These are phyloP conservation scores for Eupithecia centaureata DNA, from an alignment of 2,888 invertebrate species.

Conservation along the genomic window DNA sequence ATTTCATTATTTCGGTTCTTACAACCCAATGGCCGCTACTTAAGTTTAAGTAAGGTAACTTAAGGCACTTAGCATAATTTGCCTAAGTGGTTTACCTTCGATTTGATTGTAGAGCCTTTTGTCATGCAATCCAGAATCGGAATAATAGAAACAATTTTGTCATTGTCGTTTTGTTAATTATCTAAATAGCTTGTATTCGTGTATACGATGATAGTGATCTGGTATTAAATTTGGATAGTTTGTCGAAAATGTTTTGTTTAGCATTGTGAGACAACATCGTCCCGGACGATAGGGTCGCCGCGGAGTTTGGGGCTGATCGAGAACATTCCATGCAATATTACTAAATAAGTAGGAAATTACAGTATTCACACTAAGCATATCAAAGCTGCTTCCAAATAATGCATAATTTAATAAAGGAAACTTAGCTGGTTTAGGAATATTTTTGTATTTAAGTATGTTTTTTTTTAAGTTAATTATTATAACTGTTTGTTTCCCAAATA, in stretches of 20 bases:
- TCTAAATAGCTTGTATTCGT: slow-evolving; percentile 12
- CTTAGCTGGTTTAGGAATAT: too few species aligned
- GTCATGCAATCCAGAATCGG: slow-evolving; percentile 47
- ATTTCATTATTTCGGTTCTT: slow-evolving; percentile 14
- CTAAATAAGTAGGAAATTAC: too few species aligned
- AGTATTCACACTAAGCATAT: too few species aligned
- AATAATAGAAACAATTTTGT: slow-evolving; percentile 41
- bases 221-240: neutral
- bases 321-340: too few species aligned
- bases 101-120: slow-evolving; percentile 46
- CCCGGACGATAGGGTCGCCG: neutral
- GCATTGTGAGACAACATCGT: neutral
- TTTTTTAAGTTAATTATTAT: too few species aligned
- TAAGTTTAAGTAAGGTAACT: slow-evolving; percentile 31
- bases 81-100: slow-evolving; percentile 47
- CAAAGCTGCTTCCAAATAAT: too few species aligned
- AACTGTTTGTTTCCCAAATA: too few species aligned
- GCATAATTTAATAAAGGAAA: too few species aligned
- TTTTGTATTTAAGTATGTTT: too few species aligned
- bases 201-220: neutral
- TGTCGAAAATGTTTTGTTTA: neutral
- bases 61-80: slow-evolving; percentile 45
- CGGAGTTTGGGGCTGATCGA: neutral
- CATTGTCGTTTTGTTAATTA: slow-evolving; percentile 26
- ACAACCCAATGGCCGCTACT: slow-evolving; percentile 10